A percentile compares a stretch with the other conserved stretches of the same genome.
These are phyloP conservation scores for Loxodonta africana DNA, from an alignment of 2,113 vertebrate genomes.

Conservation along the genomic window DNA sequence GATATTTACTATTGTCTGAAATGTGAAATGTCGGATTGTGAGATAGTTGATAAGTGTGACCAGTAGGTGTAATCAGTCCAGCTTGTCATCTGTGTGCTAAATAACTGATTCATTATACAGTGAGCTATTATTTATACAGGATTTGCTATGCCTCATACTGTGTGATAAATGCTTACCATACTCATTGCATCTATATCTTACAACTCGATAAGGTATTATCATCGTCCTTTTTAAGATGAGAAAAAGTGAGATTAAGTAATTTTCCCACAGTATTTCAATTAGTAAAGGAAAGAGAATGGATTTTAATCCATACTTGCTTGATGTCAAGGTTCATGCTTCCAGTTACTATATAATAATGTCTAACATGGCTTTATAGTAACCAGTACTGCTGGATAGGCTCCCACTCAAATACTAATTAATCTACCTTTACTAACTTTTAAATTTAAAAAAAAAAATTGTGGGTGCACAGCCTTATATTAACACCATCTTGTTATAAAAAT, in stretches of 20 bases:
- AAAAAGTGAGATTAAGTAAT: not conserved
- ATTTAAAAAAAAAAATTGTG: not conserved
- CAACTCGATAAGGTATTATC: not conserved
- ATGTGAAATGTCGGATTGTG: no score
- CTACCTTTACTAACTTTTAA: not conserved
- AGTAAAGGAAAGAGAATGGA: not conserved
- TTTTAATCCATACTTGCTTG: not conserved
- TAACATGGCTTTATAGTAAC: accelerated
- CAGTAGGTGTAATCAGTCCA: not conserved
- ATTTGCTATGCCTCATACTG: not conserved
- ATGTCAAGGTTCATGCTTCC: not conserved
- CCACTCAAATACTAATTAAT: not conserved
- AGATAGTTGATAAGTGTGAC: no score
- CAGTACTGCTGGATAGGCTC: not conserved
- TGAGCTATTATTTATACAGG: not conserved
- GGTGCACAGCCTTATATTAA: not conserved
- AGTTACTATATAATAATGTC: not conserved
- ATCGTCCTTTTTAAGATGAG: not conserved
- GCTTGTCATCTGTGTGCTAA: not conserved
- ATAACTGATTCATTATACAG: not conserved
- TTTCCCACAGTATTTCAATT: not conserved
- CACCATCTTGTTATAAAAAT: not conserved
- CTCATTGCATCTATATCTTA: not conserved
- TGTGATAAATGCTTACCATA: not conserved
- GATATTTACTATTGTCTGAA: no score